These are phyloP conservation scores for Biston stratarius DNA, from an alignment of 2,888 invertebrate genomes.

Conservation along the genomic window DNA sequence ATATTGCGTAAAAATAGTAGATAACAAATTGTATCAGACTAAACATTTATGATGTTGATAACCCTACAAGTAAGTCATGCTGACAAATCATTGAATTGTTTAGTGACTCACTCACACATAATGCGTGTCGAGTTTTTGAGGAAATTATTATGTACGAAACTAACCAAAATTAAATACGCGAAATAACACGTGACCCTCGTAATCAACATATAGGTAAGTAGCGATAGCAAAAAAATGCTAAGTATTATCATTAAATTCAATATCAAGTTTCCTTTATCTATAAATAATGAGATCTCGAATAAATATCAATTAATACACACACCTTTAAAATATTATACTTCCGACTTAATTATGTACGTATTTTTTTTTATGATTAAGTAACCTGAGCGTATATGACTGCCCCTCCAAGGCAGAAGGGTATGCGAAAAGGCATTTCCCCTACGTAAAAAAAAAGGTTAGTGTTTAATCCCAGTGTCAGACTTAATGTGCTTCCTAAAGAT, in stretches of 20 bases:
- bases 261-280: conserved; percentile 4
- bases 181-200: background rate
- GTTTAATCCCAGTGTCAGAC: no score
- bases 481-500: no score
- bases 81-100: conserved; percentile 5
- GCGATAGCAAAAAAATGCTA: background rate
- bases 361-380: no score
- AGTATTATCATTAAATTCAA: background rate
- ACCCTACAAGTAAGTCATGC: conserved; percentile 1
- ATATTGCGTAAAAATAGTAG: background rate
- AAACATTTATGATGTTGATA: conserved; percentile 7
- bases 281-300: background rate
- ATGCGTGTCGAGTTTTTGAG: background rate
- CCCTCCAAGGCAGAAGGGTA: no score
- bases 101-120: conserved; percentile 1
- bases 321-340: background rate
- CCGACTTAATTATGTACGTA: background rate
- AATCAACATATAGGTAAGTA: background rate
- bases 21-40: background rate
- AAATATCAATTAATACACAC: background rate
- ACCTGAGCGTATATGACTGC: no score
- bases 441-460: no score
- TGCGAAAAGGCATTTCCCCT: no score
- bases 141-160: background rate
- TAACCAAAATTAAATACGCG: background rate